Conservation (phyloP, 2,797 vertebrate genomes). For the Pantherophis vulpinus region DNA sequence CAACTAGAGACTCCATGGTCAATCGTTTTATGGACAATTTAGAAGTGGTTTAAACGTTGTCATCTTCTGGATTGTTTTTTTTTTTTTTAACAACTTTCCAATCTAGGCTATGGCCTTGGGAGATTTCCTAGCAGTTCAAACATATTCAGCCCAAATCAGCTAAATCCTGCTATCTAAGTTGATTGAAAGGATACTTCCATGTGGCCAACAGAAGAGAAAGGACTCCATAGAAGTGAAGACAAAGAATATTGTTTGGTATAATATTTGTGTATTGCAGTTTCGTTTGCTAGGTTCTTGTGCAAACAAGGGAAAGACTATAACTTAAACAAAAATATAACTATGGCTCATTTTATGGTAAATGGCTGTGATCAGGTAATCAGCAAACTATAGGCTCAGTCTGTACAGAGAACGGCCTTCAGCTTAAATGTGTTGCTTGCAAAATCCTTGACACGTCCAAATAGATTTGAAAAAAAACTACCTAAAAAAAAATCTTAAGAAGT, state of each 20-base stretch:
- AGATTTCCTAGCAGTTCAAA: background rate
- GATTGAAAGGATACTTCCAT: background rate
- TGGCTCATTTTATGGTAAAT: background rate
- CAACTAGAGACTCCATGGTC: background rate
- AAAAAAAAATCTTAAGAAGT: no score
- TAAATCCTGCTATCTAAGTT: background rate
- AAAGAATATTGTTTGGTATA: background rate
- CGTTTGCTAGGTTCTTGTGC: background rate
- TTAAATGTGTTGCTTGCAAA: background rate
- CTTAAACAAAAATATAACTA: background rate
- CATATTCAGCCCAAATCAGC: background rate
- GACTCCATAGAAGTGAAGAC: background rate
- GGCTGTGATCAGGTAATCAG: background rate
- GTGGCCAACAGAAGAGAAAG: background rate
- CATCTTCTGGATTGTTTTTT: background rate
- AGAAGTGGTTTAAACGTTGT: background rate
- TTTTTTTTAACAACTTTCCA: background rate
- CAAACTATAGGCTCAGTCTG: background rate
- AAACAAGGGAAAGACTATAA: background rate
- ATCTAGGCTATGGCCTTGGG: background rate
- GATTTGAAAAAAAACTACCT: no score
- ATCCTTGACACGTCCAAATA: no score
- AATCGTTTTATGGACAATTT: background rate
- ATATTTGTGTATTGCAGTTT: background rate
- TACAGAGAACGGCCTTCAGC: background rate